Evolutionary conservation across 2,888 invertebrate genomes (phyloP), one percentile per base, ranked within the genome.

Genomic region (Willowsia nigromaculata): DNA sequence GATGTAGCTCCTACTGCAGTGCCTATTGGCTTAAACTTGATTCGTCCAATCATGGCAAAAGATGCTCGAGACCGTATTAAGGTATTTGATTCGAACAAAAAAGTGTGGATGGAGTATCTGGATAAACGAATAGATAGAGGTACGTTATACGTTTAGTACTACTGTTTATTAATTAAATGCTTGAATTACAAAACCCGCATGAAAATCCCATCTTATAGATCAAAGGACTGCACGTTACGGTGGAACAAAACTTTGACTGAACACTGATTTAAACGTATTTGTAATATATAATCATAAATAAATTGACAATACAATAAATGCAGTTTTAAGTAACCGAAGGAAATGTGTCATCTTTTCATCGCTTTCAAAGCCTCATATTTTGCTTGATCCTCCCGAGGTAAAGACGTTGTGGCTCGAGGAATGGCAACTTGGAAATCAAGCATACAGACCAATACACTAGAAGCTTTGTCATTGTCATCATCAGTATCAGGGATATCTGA

Each of bases 281-380:
- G 4, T 40, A 27, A 30, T 71, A 37, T 71, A 43, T 43, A 43
- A 43, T 43, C 1, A 13, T 43, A 43, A n/a, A 50, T 1, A 50
- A 50, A 50, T 4, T 50, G 18, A 68, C 25, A 68, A 68, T 5
- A 37, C 15, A 2, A 30, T 4, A 76, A 47, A 40, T 18, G n/a
- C 13, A 43, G 1, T 9, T 13, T 43, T 9, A 43, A 1, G 1
- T 43, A 43, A 43, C 13, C 13, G 25, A 27, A 18, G 30, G n/a
- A 43, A 43, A 43, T 50, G 3, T 68, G 47, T 74, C 82, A 89
- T 71, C 90, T 78, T 74, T 43, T 86, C 59, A 89, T 71, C 1
- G 40, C 43, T 43, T 85, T 89, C 22, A 91, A 80, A 9, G 85
- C 53, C 25, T 90, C 74, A 62, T 91, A 91, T 62, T 83, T 90